Conservation (phyloP, 2,888 invertebrate genomes). For the Neocrepidodera transversa region DNA sequence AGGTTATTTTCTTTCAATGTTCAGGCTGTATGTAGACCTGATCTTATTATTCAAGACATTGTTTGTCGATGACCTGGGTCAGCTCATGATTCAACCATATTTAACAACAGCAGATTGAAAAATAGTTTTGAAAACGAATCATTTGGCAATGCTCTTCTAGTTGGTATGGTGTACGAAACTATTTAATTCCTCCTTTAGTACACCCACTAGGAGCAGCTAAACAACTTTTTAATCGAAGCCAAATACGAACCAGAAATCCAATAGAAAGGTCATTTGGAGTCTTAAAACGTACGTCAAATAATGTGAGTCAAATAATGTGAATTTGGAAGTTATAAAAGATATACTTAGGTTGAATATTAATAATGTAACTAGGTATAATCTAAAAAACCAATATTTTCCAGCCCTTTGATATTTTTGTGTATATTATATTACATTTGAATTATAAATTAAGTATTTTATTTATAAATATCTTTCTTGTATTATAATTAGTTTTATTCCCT, state of each 20-base stretch:
- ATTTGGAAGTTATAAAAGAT: too few species aligned
- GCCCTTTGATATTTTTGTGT: too few species aligned
- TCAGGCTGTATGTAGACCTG: not conserved
- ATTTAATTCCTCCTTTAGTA: too few species aligned
- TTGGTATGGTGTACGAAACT: conserved; percentile 1
- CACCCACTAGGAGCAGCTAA: not conserved
- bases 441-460: too few species aligned
- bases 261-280: not conserved
- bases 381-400: too few species aligned
- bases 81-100: too few species aligned
- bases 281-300: not conserved
- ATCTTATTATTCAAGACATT: conserved; percentile 1
- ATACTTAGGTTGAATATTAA: too few species aligned
- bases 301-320: not conserved
- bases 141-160: conserved; percentile 7
- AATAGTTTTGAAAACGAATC: not conserved
- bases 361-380: too few species aligned
- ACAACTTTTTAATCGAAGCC: not conserved
- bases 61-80: conserved; percentile 6
- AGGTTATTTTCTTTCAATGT: conserved; percentile 11
- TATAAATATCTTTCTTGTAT: too few species aligned
- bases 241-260: not conserved
- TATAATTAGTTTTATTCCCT: too few species aligned
- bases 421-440: too few species aligned
- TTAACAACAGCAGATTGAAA: not conserved